Evolutionary conservation across 2,888 invertebrate genomes (phyloP), one percentile per base, ranked within the genome.

Genomic region (Aspidapion aeneum): DNA sequence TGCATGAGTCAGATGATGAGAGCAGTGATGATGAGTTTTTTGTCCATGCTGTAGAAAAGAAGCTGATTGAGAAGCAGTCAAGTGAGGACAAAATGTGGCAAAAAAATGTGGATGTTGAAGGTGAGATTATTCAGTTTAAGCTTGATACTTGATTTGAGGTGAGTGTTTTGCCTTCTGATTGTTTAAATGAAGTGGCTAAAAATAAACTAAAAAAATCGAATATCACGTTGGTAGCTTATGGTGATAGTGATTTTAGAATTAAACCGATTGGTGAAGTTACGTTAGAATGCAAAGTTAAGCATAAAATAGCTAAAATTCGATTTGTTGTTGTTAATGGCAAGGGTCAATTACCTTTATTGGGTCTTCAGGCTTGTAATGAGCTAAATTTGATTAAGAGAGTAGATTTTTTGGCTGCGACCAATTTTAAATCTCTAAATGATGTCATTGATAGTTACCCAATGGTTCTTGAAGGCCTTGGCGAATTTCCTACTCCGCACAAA

Each of bases 191-290:
- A n/a, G n/a, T n/a, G n/a, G n/a, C n/a, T n/a, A n/a, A n/a, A n/a
- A n/a, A n/a, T 48, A 48, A 22, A 55, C 9, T 61, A 22, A 20
- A n/a, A n/a, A n/a, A n/a, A n/a, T n/a, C 61, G 20, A 60, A 62
- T 52, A 48, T 64, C 3, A 63, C 55, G n/a, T 51, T 68, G 48
- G 52, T 63, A 17, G 21, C 68, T 2, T 66, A 66, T 63, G 66
- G 67, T 18, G 61, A 59, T 57, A 20, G 2, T 56, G 51, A 58
- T n/a, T 64, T 62, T 58, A 67, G 55, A 57, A 60, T 68, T 16
- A 68, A 62, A 52, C 61, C 62, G 7, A 1, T 61, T 48, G 66
- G 68, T 12, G 54, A 61, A 50, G 22, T 66, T 50, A 51, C 1
- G 12, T 21, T 66, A 18, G 17, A 57, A 19, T 66, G 64, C 21